These are phyloP conservation scores for Aphidius ervi DNA, from an alignment of 1,140 invertebrate genomes.

Conservation along the genomic window DNA sequence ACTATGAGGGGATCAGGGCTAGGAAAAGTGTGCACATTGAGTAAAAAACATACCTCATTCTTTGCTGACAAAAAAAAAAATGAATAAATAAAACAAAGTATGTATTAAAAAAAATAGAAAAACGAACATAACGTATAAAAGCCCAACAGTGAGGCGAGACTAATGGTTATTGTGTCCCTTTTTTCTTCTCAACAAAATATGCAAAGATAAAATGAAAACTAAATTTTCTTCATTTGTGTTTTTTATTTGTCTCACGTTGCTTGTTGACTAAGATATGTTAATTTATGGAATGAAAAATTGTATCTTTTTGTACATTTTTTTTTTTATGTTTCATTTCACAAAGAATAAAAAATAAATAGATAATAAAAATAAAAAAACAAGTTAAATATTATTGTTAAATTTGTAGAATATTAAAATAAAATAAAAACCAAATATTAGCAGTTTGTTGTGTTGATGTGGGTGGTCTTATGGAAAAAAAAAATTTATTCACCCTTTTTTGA, in stretches of 20 bases:
- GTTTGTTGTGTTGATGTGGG: conserved; percentile 26
- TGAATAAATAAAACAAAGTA: conserved; percentile 5
- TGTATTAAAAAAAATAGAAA: neutral
- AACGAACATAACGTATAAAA: conserved; percentile 1
- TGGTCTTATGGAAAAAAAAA: conserved; percentile 28
- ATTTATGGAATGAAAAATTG: no score
- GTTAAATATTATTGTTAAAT: conserved; percentile 7
- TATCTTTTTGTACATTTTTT: no score
- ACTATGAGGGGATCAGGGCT: neutral
- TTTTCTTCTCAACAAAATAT: conserved; percentile 12
- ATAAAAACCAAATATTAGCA: neutral
- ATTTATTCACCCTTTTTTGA: conserved; percentile 35
- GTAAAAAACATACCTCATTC: neutral
- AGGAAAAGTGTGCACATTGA: conserved; percentile 10
- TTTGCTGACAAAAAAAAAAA: neutral
- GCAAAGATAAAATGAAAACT: neutral
- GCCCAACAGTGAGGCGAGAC: conserved; percentile 20
- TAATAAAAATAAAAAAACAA: neutral
- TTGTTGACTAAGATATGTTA: no score
- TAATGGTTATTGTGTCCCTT: conserved; percentile 25
- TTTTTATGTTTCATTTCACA: no score
- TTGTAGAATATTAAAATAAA: conserved; percentile 1
- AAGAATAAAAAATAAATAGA: neutral
- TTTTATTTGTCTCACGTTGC: neutral
- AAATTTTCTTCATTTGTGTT: conserved; percentile 14